Base-by-base conservation (phyloP, 2,113 vertebrate species). In the Poecilia latipinna region DNA sequence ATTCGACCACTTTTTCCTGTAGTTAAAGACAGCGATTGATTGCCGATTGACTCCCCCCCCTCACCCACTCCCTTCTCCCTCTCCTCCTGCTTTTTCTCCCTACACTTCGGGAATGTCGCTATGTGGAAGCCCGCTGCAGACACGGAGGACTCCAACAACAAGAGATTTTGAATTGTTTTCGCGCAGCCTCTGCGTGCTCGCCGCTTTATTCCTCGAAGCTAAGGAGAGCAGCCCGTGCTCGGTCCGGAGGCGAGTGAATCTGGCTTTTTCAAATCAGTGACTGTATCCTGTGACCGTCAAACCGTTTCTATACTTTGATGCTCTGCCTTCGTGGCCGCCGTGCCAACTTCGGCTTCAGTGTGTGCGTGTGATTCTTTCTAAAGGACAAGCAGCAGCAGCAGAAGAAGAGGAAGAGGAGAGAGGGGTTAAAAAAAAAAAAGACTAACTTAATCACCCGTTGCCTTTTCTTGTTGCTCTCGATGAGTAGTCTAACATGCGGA, bases 401-500 rank as follows among this genome's bases (percentile, higher is more conserved):
- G 71, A 75, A 72, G 24, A 29, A 7, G 62, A 48, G 5, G 22
- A n/a, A 24, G 51, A 54, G 51, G 51, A n/a, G 51, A 57, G 22
- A 24, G 24, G 51, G 51, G 44, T 4, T 42, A 15, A 42, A 42
- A 42, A 19, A 44, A 54, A 54, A 57, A 57, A 57, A 10, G 22
- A 39, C 17, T 88, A 95, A 94, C 94, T 96, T 95, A 89, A 81
- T 94, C 90, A 86, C 90, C 94, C 94, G 93, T 90, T 90, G 93
- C 92, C 83, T 89, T 66, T 66, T 85, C 79, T 91, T 79, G 89
- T 88, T 86, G 91, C 94, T 95, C 95, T 96, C 96, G 94, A 96
- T 98, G 97, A 96, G 95, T 95, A 93, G 95, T 94, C 94, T 95
- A 96, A 97, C 96, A 99, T 99, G 97, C 95, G 96, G 97, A 97